Conservation (phyloP, 1,140 invertebrate genomes). For the Trissolcus basalis region DNA sequence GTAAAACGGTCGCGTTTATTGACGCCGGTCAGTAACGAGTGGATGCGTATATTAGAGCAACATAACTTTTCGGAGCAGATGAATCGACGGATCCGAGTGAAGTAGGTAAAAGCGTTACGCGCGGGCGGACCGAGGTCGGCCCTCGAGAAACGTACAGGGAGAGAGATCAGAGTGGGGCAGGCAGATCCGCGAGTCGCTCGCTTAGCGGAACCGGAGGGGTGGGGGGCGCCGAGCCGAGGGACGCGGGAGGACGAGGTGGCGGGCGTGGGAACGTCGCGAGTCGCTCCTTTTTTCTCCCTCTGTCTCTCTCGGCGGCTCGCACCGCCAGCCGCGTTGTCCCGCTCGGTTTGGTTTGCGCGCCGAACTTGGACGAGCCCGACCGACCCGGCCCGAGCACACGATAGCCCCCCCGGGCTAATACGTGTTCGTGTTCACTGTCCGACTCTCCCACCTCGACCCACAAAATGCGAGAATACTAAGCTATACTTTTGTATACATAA, state of each 20-base stretch:
- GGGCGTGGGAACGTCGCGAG: slow-evolving; percentile 74
- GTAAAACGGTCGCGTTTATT: slow-evolving; percentile 52
- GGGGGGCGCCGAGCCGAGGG: slow-evolving; percentile 17
- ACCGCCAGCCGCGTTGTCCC: slow-evolving; percentile 15
- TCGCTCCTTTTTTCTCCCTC: slow-evolving; percentile 52
- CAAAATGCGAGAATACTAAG: slow-evolving; percentile 22
- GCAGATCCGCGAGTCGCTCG: slow-evolving; percentile 35
- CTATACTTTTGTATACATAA: neutral
- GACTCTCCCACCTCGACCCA: slow-evolving; percentile 7
- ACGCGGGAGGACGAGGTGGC: slow-evolving; percentile 59
- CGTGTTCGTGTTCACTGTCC: slow-evolving; percentile 22
- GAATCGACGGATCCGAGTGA: slow-evolving; percentile 26
- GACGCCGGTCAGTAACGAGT: slow-evolving; percentile 64
- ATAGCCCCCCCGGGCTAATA: slow-evolving; percentile 57
- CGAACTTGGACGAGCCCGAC: slow-evolving; percentile 22
- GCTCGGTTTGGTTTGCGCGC: slow-evolving; percentile 18
- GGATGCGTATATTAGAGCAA: slow-evolving; percentile 57
- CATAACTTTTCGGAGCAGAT: slow-evolving; percentile 51
- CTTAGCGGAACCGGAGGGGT: slow-evolving; percentile 37
- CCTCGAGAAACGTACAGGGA: slow-evolving; percentile 9
- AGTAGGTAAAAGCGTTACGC: slow-evolving; percentile 51
- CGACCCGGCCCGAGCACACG: slow-evolving; percentile 23
- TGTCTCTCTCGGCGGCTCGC: slow-evolving; percentile 37
- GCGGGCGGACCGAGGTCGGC: slow-evolving; percentile 42
- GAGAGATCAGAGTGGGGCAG: slow-evolving; percentile 22